phyloP scores from a whole-genome alignment of 2,888 invertebrate genomes.

The Stenodera caucasica region DNA sequence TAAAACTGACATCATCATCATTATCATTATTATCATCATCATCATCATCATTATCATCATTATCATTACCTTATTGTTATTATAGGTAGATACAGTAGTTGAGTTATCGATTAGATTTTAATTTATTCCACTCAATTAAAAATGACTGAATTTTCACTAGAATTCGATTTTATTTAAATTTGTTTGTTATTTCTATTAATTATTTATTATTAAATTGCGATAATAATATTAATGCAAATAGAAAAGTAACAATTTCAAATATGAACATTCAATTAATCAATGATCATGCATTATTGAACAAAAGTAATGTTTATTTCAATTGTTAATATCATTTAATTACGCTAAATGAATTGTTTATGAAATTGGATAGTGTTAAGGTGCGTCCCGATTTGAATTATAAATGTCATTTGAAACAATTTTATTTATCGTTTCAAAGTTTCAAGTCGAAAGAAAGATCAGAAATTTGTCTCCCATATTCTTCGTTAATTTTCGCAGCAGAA shows the following conservation, averaged over 20 bases:
- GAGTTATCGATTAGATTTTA: background rate
- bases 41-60: too few species aligned
- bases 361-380: background rate
- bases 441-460: too few species aligned
- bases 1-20: constrained; percentile 3
- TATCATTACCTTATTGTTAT: background rate
- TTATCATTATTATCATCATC: background rate
- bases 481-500: too few species aligned
- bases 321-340: background rate
- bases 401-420: background rate
- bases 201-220: too few species aligned
- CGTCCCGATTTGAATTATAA: background rate
- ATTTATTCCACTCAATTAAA: too few species aligned
- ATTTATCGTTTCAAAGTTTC: background rate
- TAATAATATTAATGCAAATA: too few species aligned
- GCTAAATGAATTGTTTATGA: background rate
- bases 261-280: too few species aligned
- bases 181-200: too few species aligned
- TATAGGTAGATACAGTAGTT: background rate
- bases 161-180: too few species aligned
- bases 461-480: too few species aligned
- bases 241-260: too few species aligned
- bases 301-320: background rate
- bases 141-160: too few species aligned
- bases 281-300: background rate